Evolutionary conservation across 2,113 vertebrate species (phyloP).

Genomic region (Euleptes europaea): DNA sequence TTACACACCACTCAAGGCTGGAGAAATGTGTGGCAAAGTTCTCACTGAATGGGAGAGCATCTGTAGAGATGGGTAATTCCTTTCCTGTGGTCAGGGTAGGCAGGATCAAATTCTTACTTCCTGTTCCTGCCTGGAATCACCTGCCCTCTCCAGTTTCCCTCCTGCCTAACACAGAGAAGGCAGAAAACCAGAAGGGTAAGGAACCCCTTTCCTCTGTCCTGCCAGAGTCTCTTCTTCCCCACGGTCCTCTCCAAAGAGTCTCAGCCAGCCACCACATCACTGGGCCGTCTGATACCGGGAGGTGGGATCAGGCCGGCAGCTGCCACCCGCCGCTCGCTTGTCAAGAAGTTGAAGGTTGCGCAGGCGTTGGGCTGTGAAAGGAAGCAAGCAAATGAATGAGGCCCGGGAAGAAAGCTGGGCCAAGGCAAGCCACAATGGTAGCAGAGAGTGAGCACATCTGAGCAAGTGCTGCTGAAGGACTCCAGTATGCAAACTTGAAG

Average conservation of each 20-base stretch:
- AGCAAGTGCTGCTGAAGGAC: not conserved
- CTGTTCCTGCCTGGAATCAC: too few species aligned
- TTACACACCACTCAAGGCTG: not conserved
- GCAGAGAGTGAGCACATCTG: not conserved
- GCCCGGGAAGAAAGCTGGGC: not conserved
- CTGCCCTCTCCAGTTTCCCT: too few species aligned
- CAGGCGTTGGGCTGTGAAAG: conserved; percentile 88
- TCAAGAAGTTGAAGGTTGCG: conserved; percentile 95
- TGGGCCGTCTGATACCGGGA: not conserved
- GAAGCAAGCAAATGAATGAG: not conserved
- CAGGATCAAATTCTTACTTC: too few species aligned
- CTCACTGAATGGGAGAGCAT: too few species aligned
- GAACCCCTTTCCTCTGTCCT: not conserved
- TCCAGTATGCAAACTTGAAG: too few species aligned
- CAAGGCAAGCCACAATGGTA: not conserved
- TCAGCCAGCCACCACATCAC: not conserved
- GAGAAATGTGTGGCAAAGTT: not conserved
- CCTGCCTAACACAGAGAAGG: too few species aligned
- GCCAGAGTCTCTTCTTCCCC: not conserved
- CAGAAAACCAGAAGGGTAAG: not conserved
- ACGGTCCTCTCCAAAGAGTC: not conserved
- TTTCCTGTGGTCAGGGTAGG: too few species aligned
- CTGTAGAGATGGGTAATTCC: too few species aligned
- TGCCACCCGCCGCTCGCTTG: conserved; percentile 78
- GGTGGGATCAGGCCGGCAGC: conserved; percentile 93